Percentiles rank a stretch among this genome's conserved stretches.
Conservation (phyloP, 2,888 invertebrate species). For the Mythimna vitellina region DNA sequence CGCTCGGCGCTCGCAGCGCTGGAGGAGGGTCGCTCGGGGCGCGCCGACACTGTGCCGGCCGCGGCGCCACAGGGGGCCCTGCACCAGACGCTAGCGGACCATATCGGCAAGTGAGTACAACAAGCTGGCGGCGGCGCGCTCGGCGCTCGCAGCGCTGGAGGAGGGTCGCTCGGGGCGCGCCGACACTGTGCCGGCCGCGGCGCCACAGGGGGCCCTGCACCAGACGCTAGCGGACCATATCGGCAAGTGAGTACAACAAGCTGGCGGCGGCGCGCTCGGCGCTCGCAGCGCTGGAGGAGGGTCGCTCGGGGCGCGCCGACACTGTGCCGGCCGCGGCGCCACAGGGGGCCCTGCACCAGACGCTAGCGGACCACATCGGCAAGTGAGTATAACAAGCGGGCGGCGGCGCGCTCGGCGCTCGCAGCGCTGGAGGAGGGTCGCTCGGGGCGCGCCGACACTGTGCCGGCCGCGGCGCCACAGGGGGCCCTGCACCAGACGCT, state of each 20-base stretch:
- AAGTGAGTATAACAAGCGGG: conserved; percentile 87
- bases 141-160: conserved; percentile 93
- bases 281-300: conserved; percentile 91
- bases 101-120: conserved; percentile 87
- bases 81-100: conserved; percentile 94
- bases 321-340: conserved; percentile 46
- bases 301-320: conserved; percentile 61
- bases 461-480: conserved; percentile 46
- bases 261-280: conserved; percentile 96
- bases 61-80: conserved; percentile 72
- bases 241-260: conserved; percentile 77
- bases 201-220: conserved; percentile 83
- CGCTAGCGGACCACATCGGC: conserved; percentile 93
- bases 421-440: conserved; percentile 88
- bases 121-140: conserved; percentile 94
- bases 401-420: conserved; percentile 92
- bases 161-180: conserved; percentile 72
- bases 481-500: conserved; percentile 92
- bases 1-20: conserved; percentile 94
- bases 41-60: conserved; percentile 50
- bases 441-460: conserved; percentile 58
- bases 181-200: conserved; percentile 48
- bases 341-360: conserved; percentile 90
- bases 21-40: conserved; percentile 77
- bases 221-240: conserved; percentile 95